phyloP scores from a whole-genome alignment of 1,140 invertebrate genomes.

The Drosophila kurseongensis region DNA sequence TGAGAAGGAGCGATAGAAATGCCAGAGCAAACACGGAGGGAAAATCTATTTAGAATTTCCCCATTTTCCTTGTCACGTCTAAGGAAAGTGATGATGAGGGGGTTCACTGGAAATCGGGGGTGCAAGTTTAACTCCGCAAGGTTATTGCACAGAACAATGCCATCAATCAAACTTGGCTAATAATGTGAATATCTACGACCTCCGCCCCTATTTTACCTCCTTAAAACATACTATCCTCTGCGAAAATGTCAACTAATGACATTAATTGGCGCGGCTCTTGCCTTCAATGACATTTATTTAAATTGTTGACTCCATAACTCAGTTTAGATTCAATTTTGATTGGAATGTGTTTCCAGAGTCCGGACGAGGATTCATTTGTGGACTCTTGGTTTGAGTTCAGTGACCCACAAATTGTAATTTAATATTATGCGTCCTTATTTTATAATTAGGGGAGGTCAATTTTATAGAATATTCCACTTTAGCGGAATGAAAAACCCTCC shows the following conservation, averaged over 20 bases:
- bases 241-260: slow-evolving; percentile 47
- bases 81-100: not conserved
- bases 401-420: not conserved
- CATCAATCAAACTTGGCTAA: slow-evolving; percentile 68
- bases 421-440: not conserved
- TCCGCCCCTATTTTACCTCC: slow-evolving; percentile 7
- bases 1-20: slow-evolving; percentile 1
- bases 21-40: slow-evolving; percentile 7
- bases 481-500: too few relatives aligned
- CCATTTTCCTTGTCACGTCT: slow-evolving; percentile 49
- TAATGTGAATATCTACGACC: slow-evolving; percentile 34
- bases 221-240: not conserved
- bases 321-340: slow-evolving; percentile 14
- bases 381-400: not conserved
- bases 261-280: slow-evolving; percentile 31
- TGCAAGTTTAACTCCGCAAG: not conserved
- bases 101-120: not conserved
- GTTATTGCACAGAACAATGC: slow-evolving; percentile 22
- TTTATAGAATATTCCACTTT: slow-evolving; percentile 3
- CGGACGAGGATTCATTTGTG: not conserved
- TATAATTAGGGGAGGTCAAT: slow-evolving; percentile 6
- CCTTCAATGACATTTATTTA: slow-evolving; percentile 54
- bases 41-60: slow-evolving; percentile 50
- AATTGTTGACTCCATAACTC: slow-evolving; percentile 9
- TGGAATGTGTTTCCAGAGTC: slow-evolving; percentile 5